Percentiles rank a stretch among this genome's conserved stretches.
Conservation (phyloP, 2,113 vertebrate species). For the Apus apus region DNA sequence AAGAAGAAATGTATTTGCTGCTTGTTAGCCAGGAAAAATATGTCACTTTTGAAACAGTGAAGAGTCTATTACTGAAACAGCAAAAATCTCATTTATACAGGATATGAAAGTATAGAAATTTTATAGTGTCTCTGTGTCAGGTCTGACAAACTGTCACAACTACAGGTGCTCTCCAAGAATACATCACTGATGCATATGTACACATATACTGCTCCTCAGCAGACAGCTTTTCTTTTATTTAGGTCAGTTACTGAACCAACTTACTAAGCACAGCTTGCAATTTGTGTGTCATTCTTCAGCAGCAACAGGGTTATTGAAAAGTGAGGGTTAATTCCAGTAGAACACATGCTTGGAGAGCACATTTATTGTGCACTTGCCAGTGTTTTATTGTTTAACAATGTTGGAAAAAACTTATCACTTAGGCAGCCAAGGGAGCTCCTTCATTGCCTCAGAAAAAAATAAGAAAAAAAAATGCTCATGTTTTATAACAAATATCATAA, state of each 20-base stretch:
- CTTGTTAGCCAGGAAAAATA: background rate
- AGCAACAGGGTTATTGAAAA: background rate
- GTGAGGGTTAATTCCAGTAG: background rate
- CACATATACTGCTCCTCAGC: rapidly evolving
- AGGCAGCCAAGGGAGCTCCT: background rate
- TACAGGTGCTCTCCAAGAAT: background rate
- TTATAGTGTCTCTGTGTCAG: background rate
- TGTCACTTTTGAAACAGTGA: background rate
- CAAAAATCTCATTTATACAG: background rate
- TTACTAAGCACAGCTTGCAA: background rate
- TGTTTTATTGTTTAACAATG: background rate
- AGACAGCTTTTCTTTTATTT: background rate
- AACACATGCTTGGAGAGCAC: background rate
- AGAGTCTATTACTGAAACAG: background rate
- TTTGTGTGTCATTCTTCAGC: background rate
- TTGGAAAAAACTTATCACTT: background rate
- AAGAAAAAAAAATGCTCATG: background rate
- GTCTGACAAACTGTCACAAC: background rate
- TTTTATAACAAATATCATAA: slow-evolving; percentile 10
- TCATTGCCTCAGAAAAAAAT: background rate
- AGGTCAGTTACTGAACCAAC: background rate
- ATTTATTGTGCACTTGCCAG: background rate
- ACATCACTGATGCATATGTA: background rate
- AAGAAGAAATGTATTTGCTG: background rate
- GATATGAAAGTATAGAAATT: background rate